Base-by-base conservation (phyloP, 2,888 invertebrate genomes). In the Orchesella flavescens region DNA sequence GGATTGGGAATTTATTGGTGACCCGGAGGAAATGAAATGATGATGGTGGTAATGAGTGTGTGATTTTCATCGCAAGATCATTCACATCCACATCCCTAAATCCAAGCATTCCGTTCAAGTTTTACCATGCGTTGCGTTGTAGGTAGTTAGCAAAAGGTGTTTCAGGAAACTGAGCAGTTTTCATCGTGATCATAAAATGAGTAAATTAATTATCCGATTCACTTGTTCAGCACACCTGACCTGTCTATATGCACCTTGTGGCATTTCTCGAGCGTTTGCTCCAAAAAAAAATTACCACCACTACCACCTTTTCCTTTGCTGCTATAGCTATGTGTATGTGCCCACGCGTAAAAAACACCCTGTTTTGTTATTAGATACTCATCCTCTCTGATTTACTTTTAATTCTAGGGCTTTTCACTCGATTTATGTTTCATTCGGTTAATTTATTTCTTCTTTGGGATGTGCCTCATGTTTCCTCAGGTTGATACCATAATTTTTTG, bases 361-460 rank as follows among this genome's bases (percentile, higher is more conserved):
- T 23, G 43, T 17, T 46, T 44, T 19, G 17, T 23, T 23, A n/a
- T 65, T 2, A 34, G 24, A 34, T 23, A 74, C 53, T 49, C 61
- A 55, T 57, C 73, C 23, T 73, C 34, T 73, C 72, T 74, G 83
- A 73, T 78, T 73, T 69, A 84, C 83, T 71, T 79, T 74, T 79
- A 84, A 79, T 84, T 79, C 74, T 79, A 74, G 69, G 69, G 63
- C 69, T 71, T 83, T 46, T 43, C n/a, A 23, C 55, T 79, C 69
- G 79, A 79, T 78, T 78, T 74, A 68, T 78, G 73, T 43, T 78
- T 73, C 76, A 72, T 61, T 72, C 44, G 57, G 55, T 83, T 69
- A 69, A 83, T 83, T 83, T 83, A 78, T 83, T 76, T 77, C 66
- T 44, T 59, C 59, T 73, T 72, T 73, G 83, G 83, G 83, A 63